phyloP scores from a whole-genome alignment of 1,140 invertebrate species.

The Trichomalopsis sarcophagae region DNA sequence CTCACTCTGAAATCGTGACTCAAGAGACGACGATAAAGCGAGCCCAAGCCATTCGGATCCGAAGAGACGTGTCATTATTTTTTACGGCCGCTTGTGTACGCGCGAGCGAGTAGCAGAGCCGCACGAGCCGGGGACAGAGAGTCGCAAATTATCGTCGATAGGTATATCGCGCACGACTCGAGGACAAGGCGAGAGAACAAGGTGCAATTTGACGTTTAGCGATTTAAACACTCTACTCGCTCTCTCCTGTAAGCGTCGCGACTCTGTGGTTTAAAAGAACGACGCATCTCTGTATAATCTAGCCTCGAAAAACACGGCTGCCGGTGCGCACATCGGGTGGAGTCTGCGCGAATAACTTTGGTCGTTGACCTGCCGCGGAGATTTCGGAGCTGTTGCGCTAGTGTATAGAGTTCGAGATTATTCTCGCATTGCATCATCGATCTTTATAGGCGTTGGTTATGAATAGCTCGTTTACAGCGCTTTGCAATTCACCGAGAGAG shows the following conservation, averaged over 20 bases:
- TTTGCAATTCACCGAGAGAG: slow-evolving; percentile 1
- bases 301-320: slow-evolving; percentile 62
- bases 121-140: slow-evolving; percentile 30
- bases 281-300: slow-evolving; percentile 69
- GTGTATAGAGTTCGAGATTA: background rate
- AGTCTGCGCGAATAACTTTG: background rate
- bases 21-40: slow-evolving; percentile 33
- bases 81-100: slow-evolving; percentile 57
- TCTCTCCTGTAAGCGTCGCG: slow-evolving; percentile 54
- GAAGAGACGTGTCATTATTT: slow-evolving; percentile 68
- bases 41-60: slow-evolving; percentile 59
- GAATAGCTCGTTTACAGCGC: background rate
- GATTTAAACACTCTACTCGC: slow-evolving; percentile 64
- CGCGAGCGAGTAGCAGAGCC: background rate
- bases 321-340: slow-evolving; percentile 49
- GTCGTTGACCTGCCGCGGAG: background rate
- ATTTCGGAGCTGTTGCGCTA: background rate
- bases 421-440: background rate
- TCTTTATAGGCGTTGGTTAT: background rate
- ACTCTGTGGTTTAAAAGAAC: background rate
- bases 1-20: slow-evolving; percentile 35
- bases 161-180: background rate
- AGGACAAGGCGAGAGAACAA: slow-evolving; percentile 53
- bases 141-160: slow-evolving; percentile 43
- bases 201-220: slow-evolving; percentile 72